These are phyloP conservation scores for Sapajus apella DNA, from an alignment of 2,113 vertebrate species.

Conservation along the genomic window DNA sequence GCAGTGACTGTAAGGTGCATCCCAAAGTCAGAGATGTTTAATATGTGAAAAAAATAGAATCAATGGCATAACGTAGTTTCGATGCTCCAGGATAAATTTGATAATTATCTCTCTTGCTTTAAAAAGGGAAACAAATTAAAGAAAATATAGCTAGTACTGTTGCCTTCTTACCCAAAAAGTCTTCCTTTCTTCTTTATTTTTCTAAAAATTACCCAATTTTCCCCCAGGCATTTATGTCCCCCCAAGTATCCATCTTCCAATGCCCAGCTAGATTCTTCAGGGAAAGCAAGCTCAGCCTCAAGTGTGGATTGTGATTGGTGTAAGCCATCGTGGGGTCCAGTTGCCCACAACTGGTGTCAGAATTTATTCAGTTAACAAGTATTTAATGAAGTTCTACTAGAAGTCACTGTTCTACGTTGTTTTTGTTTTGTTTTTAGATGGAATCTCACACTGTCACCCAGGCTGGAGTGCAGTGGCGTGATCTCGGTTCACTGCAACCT, in stretches of 20 bases:
- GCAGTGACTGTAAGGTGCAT: background rate
- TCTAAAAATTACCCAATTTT: background rate
- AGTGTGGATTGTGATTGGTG: background rate
- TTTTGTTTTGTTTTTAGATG: too few species aligned
- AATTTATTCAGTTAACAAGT: conserved; percentile 6
- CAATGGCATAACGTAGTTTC: background rate
- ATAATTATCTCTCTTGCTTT: background rate
- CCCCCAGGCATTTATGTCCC: background rate
- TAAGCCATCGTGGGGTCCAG: background rate
- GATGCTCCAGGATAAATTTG: background rate
- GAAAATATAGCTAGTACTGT: background rate
- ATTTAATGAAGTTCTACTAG: background rate
- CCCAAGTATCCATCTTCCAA: background rate
- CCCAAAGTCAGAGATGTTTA: background rate
- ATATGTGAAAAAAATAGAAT: background rate
- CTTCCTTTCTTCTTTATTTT: background rate
- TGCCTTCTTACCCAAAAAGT: background rate
- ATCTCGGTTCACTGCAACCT: too few species aligned
- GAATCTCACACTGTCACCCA: too few species aligned
- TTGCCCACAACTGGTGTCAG: background rate
- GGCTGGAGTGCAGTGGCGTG: too few species aligned
- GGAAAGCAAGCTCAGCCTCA: background rate
- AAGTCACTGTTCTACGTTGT: background rate
- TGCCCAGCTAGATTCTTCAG: background rate
- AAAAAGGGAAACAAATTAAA: conserved; percentile 39